Evolutionary conservation across 1,140 invertebrate species (phyloP).

Genomic region (Potamilus streckersoni): DNA sequence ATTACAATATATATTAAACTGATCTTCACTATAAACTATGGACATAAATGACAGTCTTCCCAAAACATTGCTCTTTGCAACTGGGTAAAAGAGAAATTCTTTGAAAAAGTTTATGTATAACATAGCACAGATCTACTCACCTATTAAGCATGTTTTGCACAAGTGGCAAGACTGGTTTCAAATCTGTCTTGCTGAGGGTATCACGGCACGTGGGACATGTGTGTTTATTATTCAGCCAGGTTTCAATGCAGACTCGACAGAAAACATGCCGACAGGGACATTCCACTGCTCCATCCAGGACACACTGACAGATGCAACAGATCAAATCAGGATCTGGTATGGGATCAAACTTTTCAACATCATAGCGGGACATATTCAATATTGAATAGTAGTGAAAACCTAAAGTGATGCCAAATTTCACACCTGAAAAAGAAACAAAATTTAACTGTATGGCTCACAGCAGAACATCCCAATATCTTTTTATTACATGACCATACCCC

Average conservation of each 20-base stretch:
- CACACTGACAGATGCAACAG: constrained; percentile 61
- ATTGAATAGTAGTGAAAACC: too few species aligned
- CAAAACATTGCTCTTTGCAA: too few species aligned
- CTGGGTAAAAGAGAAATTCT: too few species aligned
- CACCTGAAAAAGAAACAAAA: too few species aligned
- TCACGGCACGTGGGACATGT: constrained; percentile 59
- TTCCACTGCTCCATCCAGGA: constrained; percentile 53
- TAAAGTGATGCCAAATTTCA: too few species aligned
- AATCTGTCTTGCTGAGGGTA: constrained; percentile 27
- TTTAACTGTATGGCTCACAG: too few species aligned
- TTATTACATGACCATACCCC: too few species aligned
- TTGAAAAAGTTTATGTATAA: too few species aligned
- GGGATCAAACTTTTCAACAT: constrained; percentile 55
- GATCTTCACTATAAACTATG: too few species aligned
- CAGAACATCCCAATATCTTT: too few species aligned
- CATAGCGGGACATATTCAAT: constrained; percentile 52
- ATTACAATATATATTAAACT: too few species aligned
- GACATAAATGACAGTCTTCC: too few species aligned
- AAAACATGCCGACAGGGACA: constrained; percentile 61
- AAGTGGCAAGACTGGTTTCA: constrained; percentile 54
- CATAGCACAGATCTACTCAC: neutral
- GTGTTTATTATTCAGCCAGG: constrained; percentile 43
- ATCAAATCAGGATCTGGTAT: constrained; percentile 57
- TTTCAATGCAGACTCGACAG: constrained; percentile 56
- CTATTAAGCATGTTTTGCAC: constrained; percentile 61